These are phyloP conservation scores for Piprites chloris DNA, from an alignment of 2,113 vertebrate species.

Conservation along the genomic window DNA sequence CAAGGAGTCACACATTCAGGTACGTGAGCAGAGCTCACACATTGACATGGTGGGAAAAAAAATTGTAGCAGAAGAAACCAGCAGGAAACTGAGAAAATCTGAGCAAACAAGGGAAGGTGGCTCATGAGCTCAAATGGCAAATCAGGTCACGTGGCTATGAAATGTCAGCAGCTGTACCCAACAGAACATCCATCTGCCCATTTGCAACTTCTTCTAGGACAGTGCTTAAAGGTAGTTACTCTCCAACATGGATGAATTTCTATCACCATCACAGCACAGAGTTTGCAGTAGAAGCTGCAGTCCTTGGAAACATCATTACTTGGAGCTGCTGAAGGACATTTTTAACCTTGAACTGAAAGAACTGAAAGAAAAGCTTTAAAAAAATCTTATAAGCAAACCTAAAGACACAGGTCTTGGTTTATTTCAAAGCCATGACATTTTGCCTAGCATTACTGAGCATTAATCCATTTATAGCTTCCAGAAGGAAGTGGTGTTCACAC, in stretches of 20 bases:
- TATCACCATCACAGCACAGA: background rate
- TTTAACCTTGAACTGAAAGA: background rate
- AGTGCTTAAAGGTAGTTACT: background rate
- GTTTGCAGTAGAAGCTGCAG: background rate
- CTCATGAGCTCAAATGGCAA: background rate
- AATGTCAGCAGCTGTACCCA: background rate
- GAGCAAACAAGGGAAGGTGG: background rate
- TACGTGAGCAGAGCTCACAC: background rate
- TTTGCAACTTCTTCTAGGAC: background rate
- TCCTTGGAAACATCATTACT: background rate
- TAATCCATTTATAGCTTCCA: background rate
- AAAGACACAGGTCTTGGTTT: background rate
- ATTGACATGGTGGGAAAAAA: background rate
- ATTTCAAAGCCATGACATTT: background rate
- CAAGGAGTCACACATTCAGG: background rate
- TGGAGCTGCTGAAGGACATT: background rate
- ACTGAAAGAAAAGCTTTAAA: background rate
- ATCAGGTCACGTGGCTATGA: rapidly evolving
- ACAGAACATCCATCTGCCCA: background rate
- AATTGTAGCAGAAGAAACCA: background rate
- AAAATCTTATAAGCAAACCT: background rate
- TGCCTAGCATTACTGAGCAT: background rate
- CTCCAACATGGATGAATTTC: background rate
- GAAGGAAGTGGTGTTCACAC: background rate
- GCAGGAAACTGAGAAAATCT: background rate